These are phyloP conservation scores for Motacilla alba DNA, from an alignment of 2,113 vertebrate genomes.

Conservation along the genomic window DNA sequence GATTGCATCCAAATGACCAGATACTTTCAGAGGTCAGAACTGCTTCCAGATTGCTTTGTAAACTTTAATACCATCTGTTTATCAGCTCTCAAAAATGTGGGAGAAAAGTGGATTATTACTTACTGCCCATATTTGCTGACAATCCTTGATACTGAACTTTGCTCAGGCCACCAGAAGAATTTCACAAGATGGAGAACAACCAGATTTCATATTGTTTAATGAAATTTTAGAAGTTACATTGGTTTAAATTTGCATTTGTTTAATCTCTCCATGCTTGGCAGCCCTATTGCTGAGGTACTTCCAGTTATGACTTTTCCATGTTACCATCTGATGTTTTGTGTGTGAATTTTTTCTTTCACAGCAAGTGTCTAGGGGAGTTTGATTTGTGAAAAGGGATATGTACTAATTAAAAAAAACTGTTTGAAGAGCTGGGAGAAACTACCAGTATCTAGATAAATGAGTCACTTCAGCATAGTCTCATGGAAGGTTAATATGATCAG, in stretches of 20 bases:
- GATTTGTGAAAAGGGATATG: not conserved
- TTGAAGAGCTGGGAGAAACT: not conserved
- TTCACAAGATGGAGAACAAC: not conserved
- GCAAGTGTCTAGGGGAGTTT: not conserved
- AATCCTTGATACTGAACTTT: not conserved
- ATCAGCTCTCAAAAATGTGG: not conserved
- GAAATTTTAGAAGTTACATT: not conserved
- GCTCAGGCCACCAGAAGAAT: not conserved
- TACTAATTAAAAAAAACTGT: not conserved
- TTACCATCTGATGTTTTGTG: not conserved
- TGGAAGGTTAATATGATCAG: not conserved
- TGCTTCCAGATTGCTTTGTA: constrained; percentile 5
- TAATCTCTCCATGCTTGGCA: not conserved
- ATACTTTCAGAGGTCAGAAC: not conserved
- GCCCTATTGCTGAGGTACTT: not conserved
- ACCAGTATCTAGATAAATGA: not conserved
- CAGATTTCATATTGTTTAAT: not conserved
- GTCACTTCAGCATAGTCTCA: not conserved
- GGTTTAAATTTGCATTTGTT: not conserved
- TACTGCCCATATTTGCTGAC: not conserved
- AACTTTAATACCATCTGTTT: not conserved
- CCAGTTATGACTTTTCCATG: not conserved
- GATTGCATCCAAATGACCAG: not conserved
- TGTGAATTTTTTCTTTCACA: not conserved
- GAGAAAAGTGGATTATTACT: not conserved